Percentiles rank a stretch among this genome's conserved stretches.
phyloP scores from a whole-genome alignment of 2,113 vertebrate species.

The Oncorhynchus mykiss region DNA sequence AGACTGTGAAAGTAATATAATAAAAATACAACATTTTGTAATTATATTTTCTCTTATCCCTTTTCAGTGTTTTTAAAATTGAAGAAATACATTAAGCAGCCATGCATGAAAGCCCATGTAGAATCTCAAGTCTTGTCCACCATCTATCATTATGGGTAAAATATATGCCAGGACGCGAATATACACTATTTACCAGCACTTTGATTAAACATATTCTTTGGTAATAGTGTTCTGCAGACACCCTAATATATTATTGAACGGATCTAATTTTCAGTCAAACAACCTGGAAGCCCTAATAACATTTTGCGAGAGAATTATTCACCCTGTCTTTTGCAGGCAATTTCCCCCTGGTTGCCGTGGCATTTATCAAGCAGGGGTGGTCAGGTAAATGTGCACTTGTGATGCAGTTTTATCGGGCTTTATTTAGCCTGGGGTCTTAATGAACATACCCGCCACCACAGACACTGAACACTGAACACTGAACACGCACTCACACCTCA shows the following conservation, averaged over 20 bases:
- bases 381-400: slow-evolving; percentile 53
- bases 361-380: slow-evolving; percentile 64
- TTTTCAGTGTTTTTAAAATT: slow-evolving; percentile 51
- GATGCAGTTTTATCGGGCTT: slow-evolving; percentile 58
- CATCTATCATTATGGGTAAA: slow-evolving; percentile 70
- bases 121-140: slow-evolving; percentile 55
- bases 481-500: neutral
- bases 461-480: neutral
- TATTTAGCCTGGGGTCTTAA: slow-evolving; percentile 48
- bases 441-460: slow-evolving; percentile 12
- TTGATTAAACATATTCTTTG: slow-evolving; percentile 76
- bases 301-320: slow-evolving; percentile 61
- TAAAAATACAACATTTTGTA: slow-evolving; percentile 19
- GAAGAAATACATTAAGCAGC: slow-evolving; percentile 56
- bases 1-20: neutral
- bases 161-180: slow-evolving; percentile 64
- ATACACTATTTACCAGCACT: slow-evolving; percentile 63
- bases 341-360: slow-evolving; percentile 53
- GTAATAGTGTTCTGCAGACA: slow-evolving; percentile 69
- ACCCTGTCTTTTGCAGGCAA: slow-evolving; percentile 67
- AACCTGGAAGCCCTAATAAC: slow-evolving; percentile 53
- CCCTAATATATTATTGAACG: slow-evolving; percentile 76
- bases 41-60: slow-evolving; percentile 35
- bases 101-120: slow-evolving; percentile 54
- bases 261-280: slow-evolving; percentile 74